Evolutionary conservation across 2,888 invertebrate species (phyloP), one percentile per base, ranked within the genome.

Genomic region (Dynastes tityus): DNA sequence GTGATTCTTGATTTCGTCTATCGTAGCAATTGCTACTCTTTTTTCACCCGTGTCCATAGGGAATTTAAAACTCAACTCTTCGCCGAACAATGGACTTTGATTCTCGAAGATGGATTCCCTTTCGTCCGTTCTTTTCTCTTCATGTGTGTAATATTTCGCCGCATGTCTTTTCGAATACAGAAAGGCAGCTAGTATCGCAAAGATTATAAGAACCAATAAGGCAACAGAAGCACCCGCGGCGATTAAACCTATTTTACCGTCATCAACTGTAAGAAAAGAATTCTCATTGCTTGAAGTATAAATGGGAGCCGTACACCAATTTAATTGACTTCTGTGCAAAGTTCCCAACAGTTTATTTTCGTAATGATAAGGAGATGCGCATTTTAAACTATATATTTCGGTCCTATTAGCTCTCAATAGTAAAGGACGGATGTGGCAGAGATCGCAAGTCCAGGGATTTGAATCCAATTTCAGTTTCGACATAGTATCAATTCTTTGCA

Each of bases 61-160:
- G 85, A 92, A 91, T 85, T 91, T 91, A 84, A 92, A 91, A 87
- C 90, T 91, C 77, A 92, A 89, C 85, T 92, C 92, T 78, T 89
- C 89, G 77, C 88, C 88, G 80, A 89, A 88, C 53, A 90, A 83
- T 9, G 89, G 88, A 75, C 89, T 89, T 78, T 89, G 88, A 80
- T 85, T 88, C 67, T 90, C 90, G 82, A 89, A 89, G 75, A 90
- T 89, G 61, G 88, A 87, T 77, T 89, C 89, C n/a, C 88, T 85
- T 80, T 89, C 89, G 55, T 85, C 85, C 3, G 86, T 84, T 63
- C 89, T 81, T 81, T 93, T 93, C 86, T 94, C 95, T 87, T 95
- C 95, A 85, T 95, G 92, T 9, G 95, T 96, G 87, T 95, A 95
- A 88, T 96, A 96, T 79, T 93, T 93, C 1, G 95, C 95, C 0